Evolutionary conservation across 1,140 invertebrate genomes (phyloP), one percentile per base, ranked within the genome.

Genomic region (Trachymyrmex septentrionalis): DNA sequence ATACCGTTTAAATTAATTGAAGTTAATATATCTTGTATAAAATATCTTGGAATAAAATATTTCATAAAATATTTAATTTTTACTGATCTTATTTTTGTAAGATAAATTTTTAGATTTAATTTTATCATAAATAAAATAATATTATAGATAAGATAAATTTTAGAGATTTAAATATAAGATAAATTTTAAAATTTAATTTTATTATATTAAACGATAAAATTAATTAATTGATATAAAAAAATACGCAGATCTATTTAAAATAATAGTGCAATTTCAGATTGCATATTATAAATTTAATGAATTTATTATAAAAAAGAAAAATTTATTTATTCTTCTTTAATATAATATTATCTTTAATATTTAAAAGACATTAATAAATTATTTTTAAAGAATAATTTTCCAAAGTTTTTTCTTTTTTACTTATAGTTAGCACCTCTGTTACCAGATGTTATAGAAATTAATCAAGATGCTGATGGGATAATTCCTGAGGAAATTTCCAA

Each of bases 391-490:
- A 66, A 21, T 34, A 21, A 64, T 10, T 57, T 1, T 61, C 0
- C 2, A 63, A 27, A 76, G 16, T 50, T 57, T 63, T 0, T 59
- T 50, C 16, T 3, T 1, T 34, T 66, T 69, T 16, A 57, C 4
- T 71, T 7, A 19, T 50, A 96, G 95, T 59, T 95, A 6, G 10
- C n/a, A 16, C 87, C 94, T 0, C 53, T 94, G 27, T 59, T 73
- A 19, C 90, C 93, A 0, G 93, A 95, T 30, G 85, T 93, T 1
- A 92, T 95, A 21, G 87, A 85, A 64, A 93, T 95, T 30, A 10
- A 81, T 4, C 94, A 95, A 88, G 95, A 95, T 78, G 72, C 86
- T 30, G 88, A 95, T 64, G 95, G 95, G 34, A 90, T 94, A 30
- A 90, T 94, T 63, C 93, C 94, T 0, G 91, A 93, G 1, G 67